Conservation (phyloP, 2,797 vertebrate species). For the Anableps anableps region DNA sequence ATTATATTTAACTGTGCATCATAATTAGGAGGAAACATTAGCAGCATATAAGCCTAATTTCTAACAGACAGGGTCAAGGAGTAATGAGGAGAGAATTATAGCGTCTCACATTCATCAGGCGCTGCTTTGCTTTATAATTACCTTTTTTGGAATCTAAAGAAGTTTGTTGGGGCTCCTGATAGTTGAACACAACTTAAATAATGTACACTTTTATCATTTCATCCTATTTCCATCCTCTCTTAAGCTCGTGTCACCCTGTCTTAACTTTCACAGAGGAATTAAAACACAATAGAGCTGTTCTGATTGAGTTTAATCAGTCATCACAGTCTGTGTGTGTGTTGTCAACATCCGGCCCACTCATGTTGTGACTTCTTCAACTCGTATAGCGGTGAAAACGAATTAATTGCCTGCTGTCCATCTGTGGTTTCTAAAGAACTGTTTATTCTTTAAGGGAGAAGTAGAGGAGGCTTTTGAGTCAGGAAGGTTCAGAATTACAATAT, state of each 20-base stretch:
- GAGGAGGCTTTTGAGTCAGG: not conserved
- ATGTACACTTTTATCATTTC: constrained; percentile 10
- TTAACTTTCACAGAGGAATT: constrained; percentile 33
- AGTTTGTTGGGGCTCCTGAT: constrained; percentile 30
- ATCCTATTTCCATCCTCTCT: constrained; percentile 19
- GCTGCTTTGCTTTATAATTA: constrained; percentile 51
- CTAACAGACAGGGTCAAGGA: constrained; percentile 22
- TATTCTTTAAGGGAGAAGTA: not conserved
- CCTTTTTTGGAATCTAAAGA: constrained; percentile 20
- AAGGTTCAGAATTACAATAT: not conserved
- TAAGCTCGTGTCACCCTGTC: constrained; percentile 13
- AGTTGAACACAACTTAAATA: constrained; percentile 20
- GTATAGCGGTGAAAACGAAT: not conserved
- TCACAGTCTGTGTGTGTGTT: constrained; percentile 35
- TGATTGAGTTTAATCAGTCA: constrained; percentile 65
- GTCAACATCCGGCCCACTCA: constrained; percentile 58
- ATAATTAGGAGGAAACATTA: constrained; percentile 53
- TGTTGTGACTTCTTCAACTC: constrained; percentile 31
- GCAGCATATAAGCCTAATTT: constrained; percentile 32
- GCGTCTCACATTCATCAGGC: constrained; percentile 35
- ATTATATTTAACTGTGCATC: constrained; percentile 34
- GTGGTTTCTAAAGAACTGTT: constrained; percentile 29
- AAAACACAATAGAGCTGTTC: constrained; percentile 53
- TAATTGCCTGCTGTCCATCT: constrained; percentile 49
- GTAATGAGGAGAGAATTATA: constrained; percentile 33